Evolutionary conservation across 2,888 invertebrate genomes (phyloP).

Genomic region (Rutpela maculata): DNA sequence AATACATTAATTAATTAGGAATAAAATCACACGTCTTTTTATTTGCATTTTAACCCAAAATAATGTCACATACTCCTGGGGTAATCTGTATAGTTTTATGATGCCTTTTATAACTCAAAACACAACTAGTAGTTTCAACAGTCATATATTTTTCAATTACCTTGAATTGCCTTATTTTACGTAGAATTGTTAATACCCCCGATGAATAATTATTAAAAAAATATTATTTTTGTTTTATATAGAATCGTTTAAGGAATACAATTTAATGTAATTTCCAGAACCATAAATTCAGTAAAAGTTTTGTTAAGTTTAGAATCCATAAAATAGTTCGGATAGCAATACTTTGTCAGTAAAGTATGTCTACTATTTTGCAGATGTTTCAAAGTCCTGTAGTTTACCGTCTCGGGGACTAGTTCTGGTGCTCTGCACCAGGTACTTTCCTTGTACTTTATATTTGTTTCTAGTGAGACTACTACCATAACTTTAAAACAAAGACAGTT

Average conservation of each 20-base stretch:
- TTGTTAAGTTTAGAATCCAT: slow-evolving; percentile 41
- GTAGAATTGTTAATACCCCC: too few relatives aligned
- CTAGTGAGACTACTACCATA: slow-evolving; percentile 12
- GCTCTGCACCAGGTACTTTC: slow-evolving; percentile 32
- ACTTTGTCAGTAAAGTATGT: slow-evolving; percentile 50
- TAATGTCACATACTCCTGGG: too few relatives aligned
- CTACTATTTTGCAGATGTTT: slow-evolving; percentile 51
- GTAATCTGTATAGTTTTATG: too few relatives aligned
- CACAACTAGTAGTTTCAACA: too few relatives aligned
- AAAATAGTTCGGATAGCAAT: slow-evolving; percentile 47
- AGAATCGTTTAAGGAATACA: not conserved
- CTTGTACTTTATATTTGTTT: slow-evolving; percentile 36
- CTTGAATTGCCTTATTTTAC: too few relatives aligned
- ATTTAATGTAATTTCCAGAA: slow-evolving; percentile 34
- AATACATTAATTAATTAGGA: too few relatives aligned
- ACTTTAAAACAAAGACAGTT: slow-evolving; percentile 32
- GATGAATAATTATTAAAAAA: too few relatives aligned
- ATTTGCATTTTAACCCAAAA: too few relatives aligned
- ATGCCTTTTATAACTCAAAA: too few relatives aligned
- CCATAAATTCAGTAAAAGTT: slow-evolving; percentile 45
- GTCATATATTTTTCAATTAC: too few relatives aligned
- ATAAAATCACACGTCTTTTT: too few relatives aligned
- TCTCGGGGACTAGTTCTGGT: slow-evolving; percentile 27
- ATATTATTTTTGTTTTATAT: too few relatives aligned
- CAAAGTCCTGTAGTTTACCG: slow-evolving; percentile 49